A percentile compares a stretch with the other conserved stretches of the same genome.
phyloP scores from a whole-genome alignment of 2,888 invertebrate species.

The Idaea straminata region DNA sequence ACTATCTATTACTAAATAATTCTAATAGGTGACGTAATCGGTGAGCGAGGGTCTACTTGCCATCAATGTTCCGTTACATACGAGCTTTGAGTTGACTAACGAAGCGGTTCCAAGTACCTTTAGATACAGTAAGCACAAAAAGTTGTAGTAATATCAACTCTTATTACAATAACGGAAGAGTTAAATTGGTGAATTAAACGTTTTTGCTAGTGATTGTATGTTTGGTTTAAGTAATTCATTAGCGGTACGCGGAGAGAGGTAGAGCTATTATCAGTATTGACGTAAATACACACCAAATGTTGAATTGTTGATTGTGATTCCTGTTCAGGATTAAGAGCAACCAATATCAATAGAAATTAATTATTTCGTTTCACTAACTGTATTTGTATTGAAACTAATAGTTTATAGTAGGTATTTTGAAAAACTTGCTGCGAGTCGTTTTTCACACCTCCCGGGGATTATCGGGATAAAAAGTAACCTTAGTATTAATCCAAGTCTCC shows the following conservation, averaged over 20 bases:
- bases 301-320: background rate
- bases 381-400: no score
- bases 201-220: background rate
- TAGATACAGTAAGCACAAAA: background rate
- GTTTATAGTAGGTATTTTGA: no score
- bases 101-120: conserved; percentile 28
- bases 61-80: conserved; percentile 54
- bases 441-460: no score
- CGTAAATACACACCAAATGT: background rate
- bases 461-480: no score
- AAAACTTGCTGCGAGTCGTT: no score
- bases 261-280: background rate
- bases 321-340: background rate
- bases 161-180: background rate
- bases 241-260: background rate
- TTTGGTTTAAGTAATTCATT: background rate
- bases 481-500: no score
- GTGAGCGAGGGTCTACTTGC: conserved; percentile 15
- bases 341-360: background rate
- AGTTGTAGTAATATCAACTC: background rate
- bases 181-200: background rate
- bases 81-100: conserved; percentile 37
- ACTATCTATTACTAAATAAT: background rate
- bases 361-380: no score
- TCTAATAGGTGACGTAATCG: background rate